Percentiles rank a stretch among this genome's conserved stretches.
These are phyloP conservation scores for Enteromius trimaculatus DNA, from an alignment of 2,797 vertebrate species.

Conservation along the genomic window DNA sequence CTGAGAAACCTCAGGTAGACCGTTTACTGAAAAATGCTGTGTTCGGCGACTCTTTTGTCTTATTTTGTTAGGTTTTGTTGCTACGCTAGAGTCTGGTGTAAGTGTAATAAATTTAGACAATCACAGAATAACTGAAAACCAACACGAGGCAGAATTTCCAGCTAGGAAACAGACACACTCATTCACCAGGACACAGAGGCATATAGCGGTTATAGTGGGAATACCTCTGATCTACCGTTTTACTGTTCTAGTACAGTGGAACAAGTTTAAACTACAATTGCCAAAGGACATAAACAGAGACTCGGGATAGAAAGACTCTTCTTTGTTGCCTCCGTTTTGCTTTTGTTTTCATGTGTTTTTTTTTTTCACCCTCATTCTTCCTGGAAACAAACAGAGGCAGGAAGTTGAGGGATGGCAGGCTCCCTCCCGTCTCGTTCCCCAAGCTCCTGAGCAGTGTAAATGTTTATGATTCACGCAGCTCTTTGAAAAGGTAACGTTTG, in stretches of 20 bases:
- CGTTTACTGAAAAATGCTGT: slow-evolving; percentile 44
- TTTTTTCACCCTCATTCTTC: slow-evolving; percentile 54
- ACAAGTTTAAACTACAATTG: slow-evolving; percentile 75
- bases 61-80: slow-evolving; percentile 34
- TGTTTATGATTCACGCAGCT: slow-evolving; percentile 78
- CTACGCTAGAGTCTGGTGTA: slow-evolving; percentile 43
- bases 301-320: slow-evolving; percentile 59
- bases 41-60: slow-evolving; percentile 50
- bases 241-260: slow-evolving; percentile 70
- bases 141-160: slow-evolving; percentile 31
- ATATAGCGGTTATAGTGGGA: slow-evolving; percentile 68
- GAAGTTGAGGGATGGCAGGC: slow-evolving; percentile 60
- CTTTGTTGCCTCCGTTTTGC: slow-evolving; percentile 57
- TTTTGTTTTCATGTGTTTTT: slow-evolving; percentile 67
- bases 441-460: slow-evolving; percentile 69
- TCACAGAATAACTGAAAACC: slow-evolving; percentile 32
- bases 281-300: slow-evolving; percentile 73
- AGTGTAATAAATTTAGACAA: slow-evolving; percentile 42
- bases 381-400: slow-evolving; percentile 71
- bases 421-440: slow-evolving; percentile 67
- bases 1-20: slow-evolving; percentile 50
- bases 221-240: slow-evolving; percentile 63
- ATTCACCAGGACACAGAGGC: slow-evolving; percentile 62
- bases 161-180: slow-evolving; percentile 38
- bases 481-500: slow-evolving; percentile 71